A percentile compares a stretch with the other conserved stretches of the same genome.
phyloP scores from a whole-genome alignment of 1,140 invertebrate genomes.

The Panonychus citri region DNA sequence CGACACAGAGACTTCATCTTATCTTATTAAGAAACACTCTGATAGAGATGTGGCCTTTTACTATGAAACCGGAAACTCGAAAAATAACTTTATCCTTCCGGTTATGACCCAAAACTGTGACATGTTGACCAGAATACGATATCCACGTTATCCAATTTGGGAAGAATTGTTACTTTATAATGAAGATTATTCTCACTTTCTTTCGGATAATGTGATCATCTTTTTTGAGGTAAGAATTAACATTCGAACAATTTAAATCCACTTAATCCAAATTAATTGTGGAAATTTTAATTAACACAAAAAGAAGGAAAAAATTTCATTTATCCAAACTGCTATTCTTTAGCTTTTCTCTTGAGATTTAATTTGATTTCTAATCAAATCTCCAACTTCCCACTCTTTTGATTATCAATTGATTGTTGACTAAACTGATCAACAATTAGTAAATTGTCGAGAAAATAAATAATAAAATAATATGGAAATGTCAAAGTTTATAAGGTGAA shows the following conservation, averaged over 20 bases:
- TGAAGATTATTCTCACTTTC: slow-evolving; percentile 30
- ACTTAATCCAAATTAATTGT: background rate
- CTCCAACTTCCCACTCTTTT: too few species aligned
- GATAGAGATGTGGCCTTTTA: slow-evolving; percentile 20
- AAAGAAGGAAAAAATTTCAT: too few species aligned
- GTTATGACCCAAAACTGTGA: slow-evolving; percentile 26
- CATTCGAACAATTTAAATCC: background rate
- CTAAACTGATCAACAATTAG: too few species aligned
- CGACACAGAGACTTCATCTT: slow-evolving; percentile 21
- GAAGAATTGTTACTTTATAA: slow-evolving; percentile 38
- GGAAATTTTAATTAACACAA: too few species aligned
- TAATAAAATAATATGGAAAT: too few species aligned
- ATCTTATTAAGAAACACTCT: slow-evolving; percentile 12
- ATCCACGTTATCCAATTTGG: slow-evolving; percentile 29
- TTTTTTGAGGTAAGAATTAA: slow-evolving; percentile 30
- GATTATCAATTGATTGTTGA: too few species aligned
- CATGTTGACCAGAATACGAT: slow-evolving; percentile 17
- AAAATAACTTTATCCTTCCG: slow-evolving; percentile 21
- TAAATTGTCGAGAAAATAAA: too few species aligned
- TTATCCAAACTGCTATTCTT: too few species aligned
- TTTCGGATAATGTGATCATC: slow-evolving; percentile 26
- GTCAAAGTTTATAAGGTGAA: too few species aligned
- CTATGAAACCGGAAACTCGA: slow-evolving; percentile 22
- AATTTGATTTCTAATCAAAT: too few species aligned
- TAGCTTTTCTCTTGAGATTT: too few species aligned